Base-by-base conservation (phyloP, 2,888 invertebrate species). In the Drosophila barbarae region DNA sequence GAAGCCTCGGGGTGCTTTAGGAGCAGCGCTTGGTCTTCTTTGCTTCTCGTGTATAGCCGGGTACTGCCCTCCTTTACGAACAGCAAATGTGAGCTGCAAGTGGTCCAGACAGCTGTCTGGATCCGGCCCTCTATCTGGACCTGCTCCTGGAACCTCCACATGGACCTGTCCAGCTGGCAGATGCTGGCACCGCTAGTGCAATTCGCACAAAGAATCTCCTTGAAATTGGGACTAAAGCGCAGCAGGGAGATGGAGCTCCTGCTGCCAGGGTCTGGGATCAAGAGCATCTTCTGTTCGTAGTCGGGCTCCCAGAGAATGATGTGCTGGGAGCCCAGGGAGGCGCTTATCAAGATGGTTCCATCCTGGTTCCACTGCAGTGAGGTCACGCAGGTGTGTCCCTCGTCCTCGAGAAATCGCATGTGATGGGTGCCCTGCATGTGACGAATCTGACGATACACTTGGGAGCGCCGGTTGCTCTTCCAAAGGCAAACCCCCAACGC, bases 41-140 rank as follows among this genome's bases (percentile, higher is more conserved):
- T 18, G 2, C 32, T 61, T 5, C 30, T 8, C 1, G 59, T 23
- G 15, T 41, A 60, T 0, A 76, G 26, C 2, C 23, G 23, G 9
- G 32, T 36, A 5, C 47, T 23, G 5, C 30, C 21, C 23, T 49
- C 26, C 8, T 7, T 1, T 6, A 50, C 55, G 7, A 54, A 71
- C 2, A 77, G 30, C 18, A 76, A 15, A 13, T 63, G 34, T 8
- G 23, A 13, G 38, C 70, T 53, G n/a, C 23, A 26, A 0, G 23
- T 12, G 5, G 76, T 73, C 78, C 76, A 76, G 7, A 9, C 54
- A 15, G 57, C 76, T 4, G 76, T 35, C 23, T 66, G 76, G 32
- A 77, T 34, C 0, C 32, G 26, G 9, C 21, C 8, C 8, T 18
- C 1, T 13, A 8, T 0, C 5, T 41, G 34, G 18, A 69, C 12